These are phyloP conservation scores for Agapetus fuscipes DNA, from an alignment of 2,888 invertebrate genomes.

Conservation along the genomic window DNA sequence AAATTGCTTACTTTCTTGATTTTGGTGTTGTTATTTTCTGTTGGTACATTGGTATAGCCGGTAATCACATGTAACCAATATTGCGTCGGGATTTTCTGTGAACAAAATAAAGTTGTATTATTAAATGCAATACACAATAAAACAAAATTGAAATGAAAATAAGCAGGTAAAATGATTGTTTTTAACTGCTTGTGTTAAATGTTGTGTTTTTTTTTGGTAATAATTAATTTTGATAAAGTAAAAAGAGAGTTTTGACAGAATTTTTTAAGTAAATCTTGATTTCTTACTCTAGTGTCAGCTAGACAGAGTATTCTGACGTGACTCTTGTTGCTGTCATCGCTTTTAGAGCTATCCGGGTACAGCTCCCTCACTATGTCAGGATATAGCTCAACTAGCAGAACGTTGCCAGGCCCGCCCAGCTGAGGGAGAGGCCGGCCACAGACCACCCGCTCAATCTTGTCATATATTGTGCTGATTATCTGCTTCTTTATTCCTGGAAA, in stretches of 20 bases:
- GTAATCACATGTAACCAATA: slow-evolving; percentile 28
- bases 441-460: slow-evolving; percentile 43
- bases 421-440: slow-evolving; percentile 38
- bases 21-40: slow-evolving; percentile 20
- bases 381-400: slow-evolving; percentile 56
- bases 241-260: too few species aligned
- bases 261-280: too few species aligned
- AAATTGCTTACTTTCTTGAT: slow-evolving; percentile 14
- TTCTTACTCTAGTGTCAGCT: slow-evolving; percentile 52
- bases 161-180: too few species aligned
- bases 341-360: slow-evolving; percentile 35
- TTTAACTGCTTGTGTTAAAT: too few species aligned
- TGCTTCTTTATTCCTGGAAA: slow-evolving; percentile 47
- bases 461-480: slow-evolving; percentile 47
- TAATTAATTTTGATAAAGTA: too few species aligned
- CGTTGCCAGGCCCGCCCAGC: slow-evolving; percentile 49
- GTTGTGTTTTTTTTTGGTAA: too few species aligned
- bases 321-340: slow-evolving; percentile 38
- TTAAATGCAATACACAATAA: too few species aligned
- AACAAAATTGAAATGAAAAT: too few species aligned
- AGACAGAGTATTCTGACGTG: slow-evolving; percentile 54
- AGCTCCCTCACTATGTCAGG: slow-evolving; percentile 51
- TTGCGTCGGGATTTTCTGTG: slow-evolving; percentile 28
- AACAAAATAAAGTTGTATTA: too few species aligned
- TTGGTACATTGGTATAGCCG: slow-evolving; percentile 11